These are phyloP conservation scores for Chymomyza procnemis DNA, from an alignment of 2,888 invertebrate genomes.

Conservation along the genomic window DNA sequence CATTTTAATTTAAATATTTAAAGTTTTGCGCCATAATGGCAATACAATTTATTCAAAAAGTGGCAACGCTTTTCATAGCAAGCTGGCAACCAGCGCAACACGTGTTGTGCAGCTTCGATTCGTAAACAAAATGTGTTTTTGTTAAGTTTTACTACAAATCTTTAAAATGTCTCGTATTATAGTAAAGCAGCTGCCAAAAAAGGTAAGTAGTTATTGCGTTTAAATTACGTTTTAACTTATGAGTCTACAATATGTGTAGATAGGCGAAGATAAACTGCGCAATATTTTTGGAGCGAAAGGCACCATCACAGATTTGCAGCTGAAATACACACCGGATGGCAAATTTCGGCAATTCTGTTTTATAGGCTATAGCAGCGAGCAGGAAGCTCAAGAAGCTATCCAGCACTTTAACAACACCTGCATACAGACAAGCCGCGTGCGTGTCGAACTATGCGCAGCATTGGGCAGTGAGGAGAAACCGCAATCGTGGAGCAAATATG, in stretches of 20 bases:
- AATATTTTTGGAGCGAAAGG: constrained; percentile 89
- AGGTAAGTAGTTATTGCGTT: constrained; percentile 81
- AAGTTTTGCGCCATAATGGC: background rate
- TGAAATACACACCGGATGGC: constrained; percentile 94
- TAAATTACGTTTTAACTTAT: background rate
- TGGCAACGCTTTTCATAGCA: background rate
- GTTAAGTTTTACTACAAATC: constrained; percentile 13
- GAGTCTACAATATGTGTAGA: constrained; percentile 80
- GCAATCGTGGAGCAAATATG: constrained; percentile 95
- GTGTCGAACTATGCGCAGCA: constrained; percentile 86
- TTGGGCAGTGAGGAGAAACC: constrained; percentile 88
- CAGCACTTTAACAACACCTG: constrained; percentile 90
- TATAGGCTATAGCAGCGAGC: constrained; percentile 90
- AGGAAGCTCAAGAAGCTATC: constrained; percentile 88
- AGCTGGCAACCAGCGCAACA: constrained; percentile 35
- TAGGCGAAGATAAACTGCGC: constrained; percentile 87
- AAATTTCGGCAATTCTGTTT: constrained; percentile 96
- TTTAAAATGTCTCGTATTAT: constrained; percentile 86
- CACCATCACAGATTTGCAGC: constrained; percentile 93
- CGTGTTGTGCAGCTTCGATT: constrained; percentile 36
- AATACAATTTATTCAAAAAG: background rate
- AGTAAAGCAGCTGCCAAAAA: constrained; percentile 93
- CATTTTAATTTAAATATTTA: background rate
- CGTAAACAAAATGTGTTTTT: constrained; percentile 57
- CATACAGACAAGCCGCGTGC: constrained; percentile 89